Conservation (phyloP, 2,888 invertebrate species). For the Agapostemon virescens region DNA sequence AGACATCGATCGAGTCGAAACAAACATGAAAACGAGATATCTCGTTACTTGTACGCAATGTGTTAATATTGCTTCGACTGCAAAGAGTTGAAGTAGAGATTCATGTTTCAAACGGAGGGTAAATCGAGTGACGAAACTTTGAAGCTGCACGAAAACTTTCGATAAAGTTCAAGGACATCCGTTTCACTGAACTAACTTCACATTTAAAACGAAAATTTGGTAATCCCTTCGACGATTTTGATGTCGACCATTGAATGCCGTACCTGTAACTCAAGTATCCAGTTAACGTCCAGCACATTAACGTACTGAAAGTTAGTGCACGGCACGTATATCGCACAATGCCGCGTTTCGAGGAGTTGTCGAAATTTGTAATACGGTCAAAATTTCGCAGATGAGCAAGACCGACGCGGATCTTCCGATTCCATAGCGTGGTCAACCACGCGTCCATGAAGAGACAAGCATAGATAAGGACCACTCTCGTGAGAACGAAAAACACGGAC, state of each 20-base stretch:
- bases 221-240: not conserved
- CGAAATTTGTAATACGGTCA: slow-evolving; percentile 58
- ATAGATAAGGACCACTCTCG: slow-evolving; percentile 58
- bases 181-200: not conserved
- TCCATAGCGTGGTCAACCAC: slow-evolving; percentile 55
- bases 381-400: slow-evolving; percentile 61
- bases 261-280: slow-evolving; percentile 66
- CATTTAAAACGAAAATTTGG: not conserved
- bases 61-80: too few species aligned
- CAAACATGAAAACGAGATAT: too few species aligned
- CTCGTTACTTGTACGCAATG: too few species aligned
- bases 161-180: not conserved
- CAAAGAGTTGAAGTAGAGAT: not conserved
- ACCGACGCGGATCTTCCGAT: slow-evolving; percentile 57
- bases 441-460: slow-evolving; percentile 60
- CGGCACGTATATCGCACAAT: slow-evolving; percentile 33
- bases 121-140: slow-evolving; percentile 11
- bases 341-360: not conserved
- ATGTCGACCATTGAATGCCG: slow-evolving; percentile 13
- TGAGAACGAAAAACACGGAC: slow-evolving; percentile 45
- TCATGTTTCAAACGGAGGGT: not conserved
- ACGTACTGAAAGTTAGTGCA: slow-evolving; percentile 22
- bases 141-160: slow-evolving; percentile 7
- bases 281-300: slow-evolving; percentile 58
- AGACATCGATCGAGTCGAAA: too few species aligned